These are phyloP conservation scores for Saccopteryx bilineata DNA, from an alignment of 2,113 vertebrate species.

Conservation along the genomic window DNA sequence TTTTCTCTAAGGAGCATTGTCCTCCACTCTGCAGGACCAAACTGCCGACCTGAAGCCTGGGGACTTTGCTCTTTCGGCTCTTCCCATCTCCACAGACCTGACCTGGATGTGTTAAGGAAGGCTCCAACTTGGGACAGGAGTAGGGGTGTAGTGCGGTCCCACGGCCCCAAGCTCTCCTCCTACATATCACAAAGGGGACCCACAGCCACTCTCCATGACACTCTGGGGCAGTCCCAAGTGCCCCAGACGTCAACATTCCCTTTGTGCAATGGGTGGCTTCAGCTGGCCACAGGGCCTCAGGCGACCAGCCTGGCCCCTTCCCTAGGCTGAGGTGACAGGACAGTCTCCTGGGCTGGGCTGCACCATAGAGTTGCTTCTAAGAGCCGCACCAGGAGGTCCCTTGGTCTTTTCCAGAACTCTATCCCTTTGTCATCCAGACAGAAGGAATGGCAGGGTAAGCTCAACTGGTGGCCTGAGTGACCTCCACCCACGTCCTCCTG, in stretches of 20 bases:
- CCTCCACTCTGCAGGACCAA: rapidly evolving
- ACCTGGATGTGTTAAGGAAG: background rate
- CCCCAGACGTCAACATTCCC: background rate
- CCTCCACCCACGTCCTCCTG: background rate
- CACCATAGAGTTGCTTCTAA: background rate
- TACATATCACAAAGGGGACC: background rate
- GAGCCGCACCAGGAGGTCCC: background rate
- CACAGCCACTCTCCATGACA: background rate
- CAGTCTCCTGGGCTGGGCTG: background rate
- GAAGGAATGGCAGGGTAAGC: background rate
- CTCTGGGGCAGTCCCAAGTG: background rate
- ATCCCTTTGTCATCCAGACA: background rate
- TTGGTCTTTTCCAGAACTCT: background rate
- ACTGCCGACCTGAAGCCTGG: background rate
- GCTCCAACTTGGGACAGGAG: no score
- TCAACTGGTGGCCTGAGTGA: background rate
- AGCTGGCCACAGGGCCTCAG: background rate
- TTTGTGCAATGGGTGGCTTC: background rate
- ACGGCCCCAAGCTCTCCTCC: background rate
- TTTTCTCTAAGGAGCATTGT: background rate
- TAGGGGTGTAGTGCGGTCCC: rapidly evolving
- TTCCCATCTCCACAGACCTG: background rate
- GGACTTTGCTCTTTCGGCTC: background rate
- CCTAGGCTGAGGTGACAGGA: background rate
- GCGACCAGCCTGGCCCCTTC: background rate